phyloP scores from a whole-genome alignment of 2,888 invertebrate species.

The Drosophila emarginata region DNA sequence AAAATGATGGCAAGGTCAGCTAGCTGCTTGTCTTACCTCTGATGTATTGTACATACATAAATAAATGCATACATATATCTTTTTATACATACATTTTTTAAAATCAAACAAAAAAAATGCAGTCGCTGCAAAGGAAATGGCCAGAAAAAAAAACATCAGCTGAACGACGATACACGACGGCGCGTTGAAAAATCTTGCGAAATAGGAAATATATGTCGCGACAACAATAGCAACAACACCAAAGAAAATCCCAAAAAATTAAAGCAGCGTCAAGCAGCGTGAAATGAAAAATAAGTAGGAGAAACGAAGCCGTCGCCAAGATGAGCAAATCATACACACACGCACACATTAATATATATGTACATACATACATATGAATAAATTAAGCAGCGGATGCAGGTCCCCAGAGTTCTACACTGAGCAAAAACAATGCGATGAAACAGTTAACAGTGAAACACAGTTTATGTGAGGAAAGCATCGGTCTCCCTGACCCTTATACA shows the following conservation, averaged over 20 bases:
- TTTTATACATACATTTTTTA: neutral
- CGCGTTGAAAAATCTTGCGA: slow-evolving; percentile 50
- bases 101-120: slow-evolving; percentile 27
- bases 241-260: slow-evolving; percentile 48
- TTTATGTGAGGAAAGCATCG: no score
- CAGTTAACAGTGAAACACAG: neutral
- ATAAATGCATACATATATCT: neutral
- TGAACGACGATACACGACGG: slow-evolving; percentile 29
- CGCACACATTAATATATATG: neutral
- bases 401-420: slow-evolving; percentile 5
- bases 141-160: slow-evolving; percentile 32
- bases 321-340: slow-evolving; percentile 19
- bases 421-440: neutral
- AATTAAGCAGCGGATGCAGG: slow-evolving; percentile 17
- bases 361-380: neutral
- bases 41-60: slow-evolving; percentile 7
- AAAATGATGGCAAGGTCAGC: slow-evolving; percentile 37
- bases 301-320: slow-evolving; percentile 37
- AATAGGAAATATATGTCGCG: slow-evolving; percentile 52
- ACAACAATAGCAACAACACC: slow-evolving; percentile 29
- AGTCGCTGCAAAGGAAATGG: slow-evolving; percentile 38
- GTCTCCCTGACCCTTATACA: no score
- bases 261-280: slow-evolving; percentile 54
- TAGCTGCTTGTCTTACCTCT: slow-evolving; percentile 6
- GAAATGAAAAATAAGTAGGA: slow-evolving; percentile 34